Conservation (phyloP, 2,888 invertebrate genomes). For the Chouioia cunea region DNA sequence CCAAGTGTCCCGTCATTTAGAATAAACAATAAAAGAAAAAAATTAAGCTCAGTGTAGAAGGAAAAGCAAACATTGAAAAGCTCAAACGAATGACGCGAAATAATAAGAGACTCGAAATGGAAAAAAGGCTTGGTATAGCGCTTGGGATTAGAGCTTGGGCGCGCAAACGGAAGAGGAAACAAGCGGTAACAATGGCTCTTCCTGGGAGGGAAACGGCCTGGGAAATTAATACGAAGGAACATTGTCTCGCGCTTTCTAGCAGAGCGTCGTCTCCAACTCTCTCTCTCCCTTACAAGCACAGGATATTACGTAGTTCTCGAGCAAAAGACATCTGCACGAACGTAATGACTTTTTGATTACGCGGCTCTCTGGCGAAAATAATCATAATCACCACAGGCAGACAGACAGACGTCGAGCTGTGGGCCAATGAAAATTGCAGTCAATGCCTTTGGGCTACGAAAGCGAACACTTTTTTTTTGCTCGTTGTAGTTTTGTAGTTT, state of each 20-base stretch:
- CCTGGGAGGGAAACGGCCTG: constrained; percentile 46
- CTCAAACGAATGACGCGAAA: constrained; percentile 27
- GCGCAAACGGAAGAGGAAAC: constrained; percentile 55
- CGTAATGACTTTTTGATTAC: constrained; percentile 65
- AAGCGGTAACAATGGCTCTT: constrained; percentile 57
- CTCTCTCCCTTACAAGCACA: not conserved
- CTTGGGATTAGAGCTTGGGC: not conserved
- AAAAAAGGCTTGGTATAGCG: constrained; percentile 3
- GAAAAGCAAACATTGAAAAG: not conserved
- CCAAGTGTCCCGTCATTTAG: too few relatives aligned
- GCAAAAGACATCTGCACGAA: constrained; percentile 33
- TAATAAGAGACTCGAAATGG: constrained; percentile 26
- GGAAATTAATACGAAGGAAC: constrained; percentile 61
- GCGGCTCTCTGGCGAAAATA: constrained; percentile 44
- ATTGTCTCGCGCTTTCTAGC: constrained; percentile 52
- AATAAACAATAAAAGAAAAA: too few relatives aligned
- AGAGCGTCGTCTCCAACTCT: not conserved
- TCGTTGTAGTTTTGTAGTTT: too few relatives aligned
- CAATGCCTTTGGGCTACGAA: not conserved
- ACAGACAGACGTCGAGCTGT: not conserved
- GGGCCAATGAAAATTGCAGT: constrained; percentile 16
- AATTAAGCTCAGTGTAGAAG: not conserved
- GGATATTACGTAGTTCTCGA: constrained; percentile 25
- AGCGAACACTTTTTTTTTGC: too few relatives aligned
- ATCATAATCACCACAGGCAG: constrained; percentile 3